phyloP scores from a whole-genome alignment of 2,113 vertebrate species.

The Podocnemis expansa region DNA sequence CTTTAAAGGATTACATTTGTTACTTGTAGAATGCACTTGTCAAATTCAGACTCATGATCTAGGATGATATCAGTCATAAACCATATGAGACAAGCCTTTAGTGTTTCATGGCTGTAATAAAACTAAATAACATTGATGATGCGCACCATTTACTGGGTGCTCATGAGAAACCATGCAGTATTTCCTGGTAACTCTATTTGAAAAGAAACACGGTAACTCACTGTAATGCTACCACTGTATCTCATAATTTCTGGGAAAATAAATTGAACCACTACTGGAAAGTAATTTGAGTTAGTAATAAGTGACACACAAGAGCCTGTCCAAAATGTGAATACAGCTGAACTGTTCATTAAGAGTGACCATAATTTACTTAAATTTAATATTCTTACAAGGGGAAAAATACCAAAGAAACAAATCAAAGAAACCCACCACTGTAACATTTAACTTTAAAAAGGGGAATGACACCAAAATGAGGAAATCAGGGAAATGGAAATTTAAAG shows the following conservation, averaged over 20 bases:
- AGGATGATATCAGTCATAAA: background rate
- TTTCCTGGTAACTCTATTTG: background rate
- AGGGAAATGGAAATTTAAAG: background rate
- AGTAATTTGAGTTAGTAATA: background rate
- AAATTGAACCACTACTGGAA: background rate
- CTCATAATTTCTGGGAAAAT: background rate
- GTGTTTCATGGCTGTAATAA: background rate
- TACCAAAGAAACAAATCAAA: background rate
- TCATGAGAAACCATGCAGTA: background rate
- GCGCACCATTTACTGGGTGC: background rate
- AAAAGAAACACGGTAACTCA: background rate
- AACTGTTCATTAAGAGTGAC: background rate
- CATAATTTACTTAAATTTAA: background rate
- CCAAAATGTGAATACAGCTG: background rate
- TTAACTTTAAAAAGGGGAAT: background rate
- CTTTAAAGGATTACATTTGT: background rate
- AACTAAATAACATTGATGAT: background rate
- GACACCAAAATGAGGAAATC: background rate
- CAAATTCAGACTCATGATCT: background rate
- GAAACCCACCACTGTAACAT: background rate
- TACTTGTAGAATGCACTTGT: background rate
- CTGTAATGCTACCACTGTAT: background rate
- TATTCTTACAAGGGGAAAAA: background rate
- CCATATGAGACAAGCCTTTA: accelerated
- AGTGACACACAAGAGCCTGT: background rate